Evolutionary conservation across 92 coral and sea anemone species (phyloP), one percentile per base, ranked within the genome.

Genomic region (Epizoanthus ramosus): DNA sequence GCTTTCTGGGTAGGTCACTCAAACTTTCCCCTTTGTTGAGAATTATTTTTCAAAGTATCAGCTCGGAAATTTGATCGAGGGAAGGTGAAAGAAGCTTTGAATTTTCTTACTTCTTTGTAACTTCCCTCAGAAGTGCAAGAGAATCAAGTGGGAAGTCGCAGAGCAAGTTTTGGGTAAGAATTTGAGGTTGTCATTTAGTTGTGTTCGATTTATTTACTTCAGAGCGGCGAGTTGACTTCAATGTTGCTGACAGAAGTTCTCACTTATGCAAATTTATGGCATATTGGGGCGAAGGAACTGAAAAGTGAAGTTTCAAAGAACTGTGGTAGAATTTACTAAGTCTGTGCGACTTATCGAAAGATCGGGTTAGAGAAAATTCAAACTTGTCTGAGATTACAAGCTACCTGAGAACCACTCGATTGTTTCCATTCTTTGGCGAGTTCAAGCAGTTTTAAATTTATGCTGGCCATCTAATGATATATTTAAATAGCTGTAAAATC

Each of bases 401-500:
- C 81, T 54, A 69, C 67, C 63, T 80, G 77, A 77, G 80, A 87
- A 81, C 89, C 89, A 83, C 71, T 74, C 84, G 88, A 79, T 87
- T 93, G 94, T 93, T 93, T 92, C 86, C 88, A 81, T 88, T 93
- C 94, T 93, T 93, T 93, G 77, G 58, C 91, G 92, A 93, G 85
- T 93, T 93, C 92, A 86, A 93, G 91, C 97, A 91, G 97, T 93
- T 93, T 83, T 87, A 93, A 93, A 93, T 93, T 93, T 93, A 93
- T 93, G 89, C 97, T 89, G 83, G 85, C 84, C 86, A 73, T 88
- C 85, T 93, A 94, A 80, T 93, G 97, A 91, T 93, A 90, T 93
- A 93, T 93, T 93, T 93, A 93, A 93, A 93, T 93, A 93, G 97
- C 97, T 93, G 97, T 91, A 84, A 93, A 93, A 93, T 90, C 97